Evolutionary conservation across 2,888 invertebrate species (phyloP), one percentile per base, ranked within the genome.

Genomic region (Drosophila rubida): DNA sequence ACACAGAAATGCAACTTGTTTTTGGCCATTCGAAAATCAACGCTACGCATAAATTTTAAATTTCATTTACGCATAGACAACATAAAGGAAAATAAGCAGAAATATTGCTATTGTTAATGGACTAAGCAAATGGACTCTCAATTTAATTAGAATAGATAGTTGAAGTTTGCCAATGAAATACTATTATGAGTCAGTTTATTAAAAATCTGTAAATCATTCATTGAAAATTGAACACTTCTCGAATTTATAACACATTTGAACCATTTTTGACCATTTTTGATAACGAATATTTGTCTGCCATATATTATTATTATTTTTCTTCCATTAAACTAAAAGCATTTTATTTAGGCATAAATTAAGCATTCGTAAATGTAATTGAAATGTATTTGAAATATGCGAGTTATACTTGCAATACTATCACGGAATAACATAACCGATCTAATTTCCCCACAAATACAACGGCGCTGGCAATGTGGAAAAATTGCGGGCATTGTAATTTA

Each of bases 401-500:
- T 13, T 51, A 27, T 50, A 37, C 16, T 25, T 14, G 23, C 5
- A 9, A 46, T 19, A 3, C 1, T 19, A 19, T 19, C 19, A 19
- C 19, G 19, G 2, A 2, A 19, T 59, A 53, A 54, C 53, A 16
- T 30, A 23, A 19, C 11, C 46, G 13, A 68, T 55, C 63, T 42
- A 44, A 71, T 42, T 42, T 44, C 44, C 49, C 25, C 63, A 57
- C 63, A 57, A 30, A 22, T 51, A 46, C 45, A 50, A 57, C 59
- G 53, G 59, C 42, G 61, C 41, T 62, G 49, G 59, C 51, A 45
- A 16, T 57, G 55, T 64, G 63, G 50, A 61, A 76, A 79, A 67
- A 72, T 48, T 72, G 68, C 59, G 35, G 58, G 69, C 61, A 78
- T 80, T 83, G 66, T 61, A 50, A 57, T 61, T 69, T 53, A 72